Evolutionary conservation across 1,140 invertebrate genomes (phyloP).

Genomic region (Notospermus geniculatus): DNA sequence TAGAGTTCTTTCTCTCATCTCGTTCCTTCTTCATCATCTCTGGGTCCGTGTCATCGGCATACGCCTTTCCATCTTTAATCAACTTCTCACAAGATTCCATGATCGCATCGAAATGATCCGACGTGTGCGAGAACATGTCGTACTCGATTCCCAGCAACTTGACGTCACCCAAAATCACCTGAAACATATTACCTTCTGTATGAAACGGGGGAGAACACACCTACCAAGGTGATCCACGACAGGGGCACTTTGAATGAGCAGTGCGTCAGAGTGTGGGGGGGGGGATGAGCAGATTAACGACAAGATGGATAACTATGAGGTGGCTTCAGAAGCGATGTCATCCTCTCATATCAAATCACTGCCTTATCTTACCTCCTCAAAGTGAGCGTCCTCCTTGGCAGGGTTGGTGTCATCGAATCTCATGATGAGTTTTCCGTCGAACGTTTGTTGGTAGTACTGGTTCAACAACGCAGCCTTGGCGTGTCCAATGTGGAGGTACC

Average conservation of each 20-base stretch:
- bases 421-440: constrained; percentile 95
- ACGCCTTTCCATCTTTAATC: constrained; percentile 85
- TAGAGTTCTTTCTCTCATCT: constrained; percentile 82
- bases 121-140: constrained; percentile 92
- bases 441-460: constrained; percentile 92
- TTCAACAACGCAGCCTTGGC: constrained; percentile 98
- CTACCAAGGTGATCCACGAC: too few species aligned
- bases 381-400: constrained; percentile 97
- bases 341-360: too few species aligned
- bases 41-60: constrained; percentile 93
- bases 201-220: too few species aligned
- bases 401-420: constrained; percentile 99
- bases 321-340: too few species aligned
- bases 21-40: constrained; percentile 93
- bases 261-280: too few species aligned
- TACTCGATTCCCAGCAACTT: constrained; percentile 87
- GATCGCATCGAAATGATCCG: constrained; percentile 94
- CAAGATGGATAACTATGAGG: too few species aligned
- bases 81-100: constrained; percentile 84
- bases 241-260: too few species aligned
- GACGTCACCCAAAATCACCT: constrained; percentile 94
- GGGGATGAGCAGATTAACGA: too few species aligned
- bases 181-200: too few species aligned
- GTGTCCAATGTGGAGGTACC: constrained; percentile 97
- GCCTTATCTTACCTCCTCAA: constrained; percentile 79